These are phyloP conservation scores for Drosophila paranaensis DNA, from an alignment of 2,888 invertebrate genomes.

Conservation along the genomic window DNA sequence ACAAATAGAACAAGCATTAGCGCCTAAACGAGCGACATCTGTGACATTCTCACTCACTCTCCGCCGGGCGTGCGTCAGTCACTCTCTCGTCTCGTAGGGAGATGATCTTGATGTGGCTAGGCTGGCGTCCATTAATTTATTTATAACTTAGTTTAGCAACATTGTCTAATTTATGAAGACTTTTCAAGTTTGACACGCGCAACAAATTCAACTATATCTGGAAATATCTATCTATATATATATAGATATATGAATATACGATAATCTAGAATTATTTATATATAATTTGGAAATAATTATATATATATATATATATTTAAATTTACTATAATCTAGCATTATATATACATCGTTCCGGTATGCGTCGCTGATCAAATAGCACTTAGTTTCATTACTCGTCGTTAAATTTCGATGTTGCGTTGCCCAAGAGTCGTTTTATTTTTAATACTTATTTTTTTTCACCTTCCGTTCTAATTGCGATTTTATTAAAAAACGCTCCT, in stretches of 20 bases:
- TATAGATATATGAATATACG: not conserved
- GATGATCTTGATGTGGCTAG: not conserved
- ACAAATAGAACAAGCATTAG: constrained; percentile 53
- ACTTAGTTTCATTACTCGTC: no score
- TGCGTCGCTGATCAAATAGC: no score
- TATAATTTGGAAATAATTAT: not conserved
- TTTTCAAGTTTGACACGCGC: constrained; percentile 35
- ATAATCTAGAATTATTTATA: not conserved
- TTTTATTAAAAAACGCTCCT: no score
- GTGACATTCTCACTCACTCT: constrained; percentile 2
- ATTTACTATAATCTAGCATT: no score
- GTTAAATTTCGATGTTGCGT: no score
- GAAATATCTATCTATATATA: not conserved
- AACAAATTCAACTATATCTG: constrained; percentile 29
- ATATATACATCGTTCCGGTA: no score
- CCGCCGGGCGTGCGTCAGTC: not conserved
- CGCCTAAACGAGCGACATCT: constrained; percentile 49
- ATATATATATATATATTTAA: not conserved
- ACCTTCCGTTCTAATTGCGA: no score
- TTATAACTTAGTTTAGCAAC: constrained; percentile 47
- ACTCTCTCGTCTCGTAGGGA: not conserved
- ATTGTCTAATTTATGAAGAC: constrained; percentile 53
- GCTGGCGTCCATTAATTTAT: constrained; percentile 58
- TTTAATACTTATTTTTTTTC: no score
- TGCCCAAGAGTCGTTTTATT: no score